Base-by-base conservation (phyloP, 1,140 invertebrate genomes). In the Latrodectus geometricus region DNA sequence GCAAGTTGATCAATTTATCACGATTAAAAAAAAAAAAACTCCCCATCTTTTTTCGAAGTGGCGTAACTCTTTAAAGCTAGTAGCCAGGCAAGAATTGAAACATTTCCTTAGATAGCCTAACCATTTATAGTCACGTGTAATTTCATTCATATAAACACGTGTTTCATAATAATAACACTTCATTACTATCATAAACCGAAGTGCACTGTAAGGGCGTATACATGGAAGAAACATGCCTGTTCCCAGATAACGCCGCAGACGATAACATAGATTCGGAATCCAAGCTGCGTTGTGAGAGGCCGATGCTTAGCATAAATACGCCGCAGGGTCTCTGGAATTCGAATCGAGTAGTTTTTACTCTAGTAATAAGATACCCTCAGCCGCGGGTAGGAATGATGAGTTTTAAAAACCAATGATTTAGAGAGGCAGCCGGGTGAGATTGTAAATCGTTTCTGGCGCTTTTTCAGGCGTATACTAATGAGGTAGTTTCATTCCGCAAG, bases 371-470 rank as follows among this genome's bases (percentile, higher is more conserved):
- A 73, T 69, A n/a, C 82, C 70, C 23, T 48, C 21, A 69, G 50
- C 75, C 66, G 48, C n/a, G 70, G 52, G 52, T 74, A 66, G 68
- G 77, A 86, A 77, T 77, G 83, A 86, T 86, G 75, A 70, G 74
- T n/a, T 72, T 14, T 20, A 48, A 61, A 70, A 86, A 78, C 74
- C 75, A 20, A 73, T 86, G 83, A 86, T 86, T 86, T 86, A 86
- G 66, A n/a, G 75, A 61, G 23, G 49, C 75, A 50, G 9, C n/a
- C 83, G 75, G 52, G 74, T 72, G 83, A 75, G 75, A 73, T 84
- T 76, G 82, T 84, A 84, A 84, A 84, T 84, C 82, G 82, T 72
- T 86, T 86, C 77, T 86, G 77, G 75, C 83, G 83, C 83, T 86
- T 78, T 86, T 61, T 50, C 54, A 61, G 83, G 77, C 83, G 74